These are phyloP conservation scores for Cuniculus paca DNA, from an alignment of 2,797 vertebrate genomes.

Conservation along the genomic window DNA sequence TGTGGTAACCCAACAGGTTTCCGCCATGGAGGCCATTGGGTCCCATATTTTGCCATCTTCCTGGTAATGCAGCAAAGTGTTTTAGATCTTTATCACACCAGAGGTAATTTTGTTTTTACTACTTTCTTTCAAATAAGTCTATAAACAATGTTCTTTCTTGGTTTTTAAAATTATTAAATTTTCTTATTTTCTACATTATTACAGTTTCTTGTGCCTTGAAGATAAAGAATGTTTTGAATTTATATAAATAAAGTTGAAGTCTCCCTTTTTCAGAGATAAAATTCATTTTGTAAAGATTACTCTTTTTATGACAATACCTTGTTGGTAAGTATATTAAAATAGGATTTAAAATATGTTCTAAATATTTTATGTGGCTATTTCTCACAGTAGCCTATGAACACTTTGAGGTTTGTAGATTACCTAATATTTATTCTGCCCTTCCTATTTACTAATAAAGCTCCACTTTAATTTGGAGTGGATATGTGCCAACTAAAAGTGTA, in stretches of 20 bases:
- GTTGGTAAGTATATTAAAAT: neutral
- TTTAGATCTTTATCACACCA: neutral
- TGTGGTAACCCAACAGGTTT: neutral
- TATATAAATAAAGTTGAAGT: neutral
- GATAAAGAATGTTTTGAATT: constrained; percentile 2
- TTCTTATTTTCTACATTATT: neutral
- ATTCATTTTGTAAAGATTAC: neutral
- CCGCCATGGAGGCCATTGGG: neutral
- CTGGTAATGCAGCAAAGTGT: neutral
- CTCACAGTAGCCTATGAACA: neutral
- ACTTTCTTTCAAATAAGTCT: neutral
- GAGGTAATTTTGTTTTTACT: neutral
- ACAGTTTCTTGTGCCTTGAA: neutral
- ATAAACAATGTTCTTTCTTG: neutral
- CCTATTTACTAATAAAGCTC: neutral
- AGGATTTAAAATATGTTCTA: constrained; percentile 30
- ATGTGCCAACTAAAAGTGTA: neutral
- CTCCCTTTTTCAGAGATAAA: constrained; percentile 8
- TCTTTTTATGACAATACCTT: neutral
- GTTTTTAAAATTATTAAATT: neutral
- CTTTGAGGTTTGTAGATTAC: neutral
- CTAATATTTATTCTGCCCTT: neutral
- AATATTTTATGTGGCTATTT: constrained; percentile 2
- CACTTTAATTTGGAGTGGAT: neutral
- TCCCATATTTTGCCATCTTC: neutral